Percentiles rank a stretch among this genome's conserved stretches.
Evolutionary conservation across 2,113 vertebrate species (phyloP).

Genomic region (Saccopteryx bilineata): DNA sequence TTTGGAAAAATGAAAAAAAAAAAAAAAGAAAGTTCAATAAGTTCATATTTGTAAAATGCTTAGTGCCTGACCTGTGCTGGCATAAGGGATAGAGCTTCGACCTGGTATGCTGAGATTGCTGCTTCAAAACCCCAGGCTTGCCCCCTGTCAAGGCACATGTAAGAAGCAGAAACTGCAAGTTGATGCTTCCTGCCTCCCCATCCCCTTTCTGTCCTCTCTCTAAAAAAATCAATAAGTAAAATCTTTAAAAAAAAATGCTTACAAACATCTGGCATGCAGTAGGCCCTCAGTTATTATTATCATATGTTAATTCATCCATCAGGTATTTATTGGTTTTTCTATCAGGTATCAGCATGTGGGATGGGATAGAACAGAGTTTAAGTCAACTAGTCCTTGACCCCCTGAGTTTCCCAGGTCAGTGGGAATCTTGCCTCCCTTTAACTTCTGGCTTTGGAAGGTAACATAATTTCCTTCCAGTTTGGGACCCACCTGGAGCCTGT

Average conservation of each 20-base stretch:
- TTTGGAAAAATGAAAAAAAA: too few species aligned
- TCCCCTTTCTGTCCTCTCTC: too few species aligned
- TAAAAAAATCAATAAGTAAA: too few species aligned
- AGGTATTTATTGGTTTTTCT: conserved; percentile 30
- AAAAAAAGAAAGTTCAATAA: too few species aligned
- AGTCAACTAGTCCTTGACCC: background rate
- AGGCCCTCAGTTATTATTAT: background rate
- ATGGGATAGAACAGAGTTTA: background rate
- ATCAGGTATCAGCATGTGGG: conserved; percentile 11
- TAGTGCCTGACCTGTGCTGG: too few species aligned
- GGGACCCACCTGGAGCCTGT: background rate
- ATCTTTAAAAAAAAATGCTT: background rate
- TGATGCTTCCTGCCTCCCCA: too few species aligned
- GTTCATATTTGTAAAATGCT: too few species aligned
- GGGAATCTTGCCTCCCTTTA: conserved; percentile 29
- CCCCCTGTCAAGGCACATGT: too few species aligned
- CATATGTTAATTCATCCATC: background rate
- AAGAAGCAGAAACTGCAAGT: too few species aligned
- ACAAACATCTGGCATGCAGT: background rate
- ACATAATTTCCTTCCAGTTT: conserved; percentile 11
- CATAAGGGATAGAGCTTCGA: too few species aligned
- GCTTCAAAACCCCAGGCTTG: too few species aligned
- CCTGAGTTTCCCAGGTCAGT: conserved; percentile 26
- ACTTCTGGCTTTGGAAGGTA: conserved; percentile 39
- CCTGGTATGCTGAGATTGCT: too few species aligned